Percentiles rank a stretch among this genome's conserved stretches.
Conservation (phyloP, 1,140 invertebrate species). For the Lineus longissimus region DNA sequence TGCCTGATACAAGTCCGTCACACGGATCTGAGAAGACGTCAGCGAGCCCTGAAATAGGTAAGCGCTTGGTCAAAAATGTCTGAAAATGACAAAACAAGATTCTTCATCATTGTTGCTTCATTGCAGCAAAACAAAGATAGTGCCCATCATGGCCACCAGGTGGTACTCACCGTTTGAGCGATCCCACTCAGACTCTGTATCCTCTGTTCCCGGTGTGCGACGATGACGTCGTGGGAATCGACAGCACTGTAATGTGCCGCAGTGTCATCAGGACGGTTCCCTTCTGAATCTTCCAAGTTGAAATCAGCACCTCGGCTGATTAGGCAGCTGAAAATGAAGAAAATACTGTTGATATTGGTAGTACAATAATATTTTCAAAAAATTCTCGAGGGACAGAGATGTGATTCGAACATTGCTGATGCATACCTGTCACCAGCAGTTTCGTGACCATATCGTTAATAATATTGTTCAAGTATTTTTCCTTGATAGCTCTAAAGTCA, state of each 20-base stretch:
- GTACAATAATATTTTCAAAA: background rate
- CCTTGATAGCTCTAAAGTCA: too few species aligned
- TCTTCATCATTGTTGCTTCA: too few species aligned
- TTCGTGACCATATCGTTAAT: too few species aligned
- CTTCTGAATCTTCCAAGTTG: constrained; percentile 35
- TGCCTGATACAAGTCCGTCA: constrained; percentile 32
- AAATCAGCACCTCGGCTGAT: constrained; percentile 41
- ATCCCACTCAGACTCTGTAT: constrained; percentile 13
- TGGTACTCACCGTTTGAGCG: constrained; percentile 5
- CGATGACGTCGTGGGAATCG: constrained; percentile 35
- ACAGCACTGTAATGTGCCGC: constrained; percentile 13
- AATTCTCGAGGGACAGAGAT: background rate
- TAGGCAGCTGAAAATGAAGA: constrained; percentile 28
- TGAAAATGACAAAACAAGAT: too few species aligned
- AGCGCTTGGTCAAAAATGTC: too few species aligned
- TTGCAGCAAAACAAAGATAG: too few species aligned
- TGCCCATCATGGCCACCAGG: constrained; percentile 3
- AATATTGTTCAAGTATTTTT: too few species aligned
- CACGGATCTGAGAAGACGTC: constrained; percentile 19
- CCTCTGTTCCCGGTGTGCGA: constrained; percentile 28
- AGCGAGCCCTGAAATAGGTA: constrained; percentile 28
- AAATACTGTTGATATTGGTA: too few species aligned
- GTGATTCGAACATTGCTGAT: too few species aligned
- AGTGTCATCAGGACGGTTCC: constrained; percentile 36
- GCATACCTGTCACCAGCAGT: too few species aligned